These are phyloP conservation scores for Cecidostiba fungosa DNA, from an alignment of 2,888 invertebrate genomes.

Conservation along the genomic window DNA sequence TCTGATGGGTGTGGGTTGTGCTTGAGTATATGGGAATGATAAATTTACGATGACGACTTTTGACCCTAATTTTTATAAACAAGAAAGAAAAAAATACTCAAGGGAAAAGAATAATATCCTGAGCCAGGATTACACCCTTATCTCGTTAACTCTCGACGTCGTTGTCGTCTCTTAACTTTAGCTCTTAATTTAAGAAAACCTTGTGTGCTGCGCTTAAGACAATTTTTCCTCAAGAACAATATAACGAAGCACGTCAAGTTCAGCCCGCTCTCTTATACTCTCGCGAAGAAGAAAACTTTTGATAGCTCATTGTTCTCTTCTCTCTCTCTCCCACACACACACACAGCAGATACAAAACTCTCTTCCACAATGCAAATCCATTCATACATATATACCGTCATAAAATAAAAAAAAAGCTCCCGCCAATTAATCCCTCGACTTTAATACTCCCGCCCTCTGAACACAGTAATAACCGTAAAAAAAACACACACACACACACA, in stretches of 20 bases:
- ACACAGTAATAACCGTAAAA: background rate
- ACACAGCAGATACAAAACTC: no score
- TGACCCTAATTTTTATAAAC: background rate
- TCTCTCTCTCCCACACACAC: no score
- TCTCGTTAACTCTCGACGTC: slow-evolving; percentile 18
- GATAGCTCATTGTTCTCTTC: slow-evolving; percentile 20
- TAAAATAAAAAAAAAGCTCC: background rate
- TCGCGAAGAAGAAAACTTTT: slow-evolving; percentile 26
- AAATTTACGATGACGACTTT: slow-evolving; percentile 1
- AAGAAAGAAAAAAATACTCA: background rate
- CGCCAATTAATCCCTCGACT: background rate
- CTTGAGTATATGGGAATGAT: background rate
- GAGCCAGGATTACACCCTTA: background rate
- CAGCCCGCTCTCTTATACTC: background rate
- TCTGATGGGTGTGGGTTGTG: background rate
- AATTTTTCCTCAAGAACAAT: slow-evolving; percentile 16
- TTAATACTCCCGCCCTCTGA: background rate
- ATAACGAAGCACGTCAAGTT: slow-evolving; percentile 22
- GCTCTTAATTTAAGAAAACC: slow-evolving; percentile 25
- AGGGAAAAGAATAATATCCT: background rate
- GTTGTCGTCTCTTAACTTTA: slow-evolving; percentile 6
- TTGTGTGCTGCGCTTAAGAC: background rate
- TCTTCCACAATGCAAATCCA: background rate
- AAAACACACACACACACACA: background rate
- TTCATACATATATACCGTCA: background rate